These are phyloP conservation scores for Prosapia bicincta DNA, from an alignment of 2,888 invertebrate species.

Conservation along the genomic window DNA sequence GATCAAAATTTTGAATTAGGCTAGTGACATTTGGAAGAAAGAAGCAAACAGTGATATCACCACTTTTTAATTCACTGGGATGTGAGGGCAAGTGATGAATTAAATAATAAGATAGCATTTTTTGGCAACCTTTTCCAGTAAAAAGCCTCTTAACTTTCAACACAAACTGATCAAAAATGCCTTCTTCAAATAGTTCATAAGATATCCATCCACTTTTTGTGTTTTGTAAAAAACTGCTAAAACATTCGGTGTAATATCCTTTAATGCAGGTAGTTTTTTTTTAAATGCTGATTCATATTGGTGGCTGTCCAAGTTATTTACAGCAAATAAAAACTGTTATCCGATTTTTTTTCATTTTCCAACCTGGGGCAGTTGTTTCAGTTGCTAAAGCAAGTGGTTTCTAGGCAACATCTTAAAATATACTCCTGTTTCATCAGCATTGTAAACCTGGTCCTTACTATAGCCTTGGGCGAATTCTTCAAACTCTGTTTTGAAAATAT, in stretches of 20 bases:
- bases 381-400: background rate
- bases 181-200: background rate
- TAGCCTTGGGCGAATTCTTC: background rate
- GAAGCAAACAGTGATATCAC: too few species aligned
- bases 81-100: too few species aligned
- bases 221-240: background rate
- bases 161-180: background rate
- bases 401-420: background rate
- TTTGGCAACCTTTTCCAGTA: background rate
- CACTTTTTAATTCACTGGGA: too few species aligned
- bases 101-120: background rate
- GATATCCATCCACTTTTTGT: background rate
- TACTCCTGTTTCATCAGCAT: background rate
- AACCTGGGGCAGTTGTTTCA: background rate
- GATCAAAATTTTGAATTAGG: too few species aligned
- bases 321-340: slow-evolving; percentile 2
- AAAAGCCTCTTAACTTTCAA: background rate
- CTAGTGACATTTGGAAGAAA: too few species aligned
- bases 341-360: background rate
- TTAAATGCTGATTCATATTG: slow-evolving; percentile 2
- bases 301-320: slow-evolving; percentile 6
- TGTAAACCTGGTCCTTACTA: background rate
- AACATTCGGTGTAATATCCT: background rate
- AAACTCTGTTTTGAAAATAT: background rate
- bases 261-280: background rate